Base-by-base conservation (phyloP, 2,797 vertebrate genomes). In the Hapalemur alaotrensis region DNA sequence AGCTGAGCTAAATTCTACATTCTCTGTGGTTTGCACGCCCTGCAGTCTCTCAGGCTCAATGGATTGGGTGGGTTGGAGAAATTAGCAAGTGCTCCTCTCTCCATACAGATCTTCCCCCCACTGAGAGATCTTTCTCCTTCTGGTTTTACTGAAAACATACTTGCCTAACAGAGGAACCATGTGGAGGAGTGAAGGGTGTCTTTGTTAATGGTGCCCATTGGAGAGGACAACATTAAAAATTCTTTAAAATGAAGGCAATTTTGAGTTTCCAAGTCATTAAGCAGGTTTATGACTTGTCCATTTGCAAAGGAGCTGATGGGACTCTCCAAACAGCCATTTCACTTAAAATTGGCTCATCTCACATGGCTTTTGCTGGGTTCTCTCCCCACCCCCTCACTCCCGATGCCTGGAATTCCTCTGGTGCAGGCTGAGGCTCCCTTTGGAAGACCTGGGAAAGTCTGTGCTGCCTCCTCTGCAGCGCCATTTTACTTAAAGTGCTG, bases 191-290 rank as follows among this genome's bases (percentile, higher is more conserved):
- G 59, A 59, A 76, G 90, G 52, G 76, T 50, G 65, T 75, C 91
- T 94, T 92, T 93, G 65, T 90, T 95, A 93, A 97, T 96, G 89
- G 95, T 96, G 89, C 86, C 96, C 72, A 28, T 20, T 88, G 95
- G 96, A 93, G 95, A 97, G 93, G 95, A 90, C 97, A 87, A n/a
- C 96, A 96, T 97, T 97, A 97, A 97, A 95, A 92, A 91, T 97
- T 97, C 96, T 95, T 89, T 82, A 78, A 95, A 95, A 92, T 7
- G 79, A 97, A 96, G 95, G 38, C 80, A 67, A 91, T 97, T 97
- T 93, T 94, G 88, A 89, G 78, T 96, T 97, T 98, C 97, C 93
- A 93, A 92, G 75, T 96, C 97, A 97, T 97, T 97, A 97, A 91
- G 93, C 95, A 95, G 96, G 88, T 97, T 97, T 97, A 97, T 97